Evolutionary conservation across 1,140 invertebrate genomes (phyloP), one percentile per base, ranked within the genome.

Genomic region (Ruditapes philippinarum): DNA sequence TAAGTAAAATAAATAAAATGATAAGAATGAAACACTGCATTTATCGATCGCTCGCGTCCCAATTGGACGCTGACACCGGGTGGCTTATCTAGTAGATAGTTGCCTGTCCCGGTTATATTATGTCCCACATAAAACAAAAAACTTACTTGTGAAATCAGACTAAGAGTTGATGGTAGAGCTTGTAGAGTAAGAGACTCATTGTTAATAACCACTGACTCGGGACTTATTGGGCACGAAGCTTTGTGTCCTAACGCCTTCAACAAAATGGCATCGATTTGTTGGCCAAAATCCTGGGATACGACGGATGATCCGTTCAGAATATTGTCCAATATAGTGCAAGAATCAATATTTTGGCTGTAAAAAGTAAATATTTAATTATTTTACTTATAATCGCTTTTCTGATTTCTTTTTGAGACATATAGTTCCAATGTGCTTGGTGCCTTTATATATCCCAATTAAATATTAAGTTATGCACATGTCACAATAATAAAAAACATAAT

Each of bases 291-390:
- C 17, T 31, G 31, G 7, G 82, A 85, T 2, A 85, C 42, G 25
- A 85, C 28, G 0, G 82, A 85, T 19, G 65, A 74, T 14, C 82
- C 82, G 38, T 74, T 85, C 2, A 49, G n/a, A n/a, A 85, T 74
- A 1, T 45, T 42, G 19, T 49, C 45, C 68, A 85, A 11, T 68
- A 85, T 57, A n/a, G 42, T 54, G 45, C 82, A 85, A 0, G 82
- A 31, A 60, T 85, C 82, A 38, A 85, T 85, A 49, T 85, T 74
- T n/a, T 54, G 12, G 33, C 82, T 85, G 45, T 9, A 73, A 85
- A 40, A 49, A 49, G 0, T 40, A 42, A 62, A 3, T 40, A 0
- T 2, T 38, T 1, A 36, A 74, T 79, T 51, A 25, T n/a, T n/a
- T n/a, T n/a, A n/a, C n/a, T n/a, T n/a, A n/a, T n/a, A n/a, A n/a